A percentile compares a stretch with the other conserved stretches of the same genome.
Evolutionary conservation across 2,113 vertebrate species (phyloP).

Genomic region (Gavia stellata): DNA sequence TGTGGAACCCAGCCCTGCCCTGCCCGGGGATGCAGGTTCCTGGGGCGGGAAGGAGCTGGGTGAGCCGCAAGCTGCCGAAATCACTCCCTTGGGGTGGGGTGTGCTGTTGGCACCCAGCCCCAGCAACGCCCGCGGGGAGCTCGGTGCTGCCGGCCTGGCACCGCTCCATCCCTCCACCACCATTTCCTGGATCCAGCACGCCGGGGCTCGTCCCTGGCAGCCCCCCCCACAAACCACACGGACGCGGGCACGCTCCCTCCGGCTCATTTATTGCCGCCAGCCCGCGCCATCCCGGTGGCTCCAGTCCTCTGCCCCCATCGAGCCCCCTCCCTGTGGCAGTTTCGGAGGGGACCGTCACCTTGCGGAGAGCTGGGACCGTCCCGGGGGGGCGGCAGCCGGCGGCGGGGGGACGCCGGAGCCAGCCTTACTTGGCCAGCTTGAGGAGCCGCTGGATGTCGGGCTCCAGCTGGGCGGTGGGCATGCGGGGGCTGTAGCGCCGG

Average conservation of each 20-base stretch:
- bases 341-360: slow-evolving; percentile 84
- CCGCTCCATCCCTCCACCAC: neutral
- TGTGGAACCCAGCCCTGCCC: neutral
- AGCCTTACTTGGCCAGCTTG: slow-evolving; percentile 84
- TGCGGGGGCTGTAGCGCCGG: slow-evolving; percentile 90
- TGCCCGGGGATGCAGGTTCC: neutral
- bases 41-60: neutral
- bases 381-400: neutral
- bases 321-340: slow-evolving; percentile 69
- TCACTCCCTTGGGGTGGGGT: neutral
- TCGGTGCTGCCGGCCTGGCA: fast-evolving
- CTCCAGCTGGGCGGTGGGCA: slow-evolving; percentile 84
- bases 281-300: fast-evolving
- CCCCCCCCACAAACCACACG: neutral
- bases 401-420: fast-evolving
- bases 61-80: neutral
- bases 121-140: fast-evolving
- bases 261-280: neutral
- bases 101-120: neutral
- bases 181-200: neutral
- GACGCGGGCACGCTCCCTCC: neutral
- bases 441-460: slow-evolving; percentile 92
- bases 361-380: slow-evolving; percentile 73
- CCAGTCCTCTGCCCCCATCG: slow-evolving; percentile 73
- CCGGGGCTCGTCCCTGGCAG: fast-evolving